These are phyloP conservation scores for Pitta sordida DNA, from an alignment of 2,113 vertebrate species.

Conservation along the genomic window DNA sequence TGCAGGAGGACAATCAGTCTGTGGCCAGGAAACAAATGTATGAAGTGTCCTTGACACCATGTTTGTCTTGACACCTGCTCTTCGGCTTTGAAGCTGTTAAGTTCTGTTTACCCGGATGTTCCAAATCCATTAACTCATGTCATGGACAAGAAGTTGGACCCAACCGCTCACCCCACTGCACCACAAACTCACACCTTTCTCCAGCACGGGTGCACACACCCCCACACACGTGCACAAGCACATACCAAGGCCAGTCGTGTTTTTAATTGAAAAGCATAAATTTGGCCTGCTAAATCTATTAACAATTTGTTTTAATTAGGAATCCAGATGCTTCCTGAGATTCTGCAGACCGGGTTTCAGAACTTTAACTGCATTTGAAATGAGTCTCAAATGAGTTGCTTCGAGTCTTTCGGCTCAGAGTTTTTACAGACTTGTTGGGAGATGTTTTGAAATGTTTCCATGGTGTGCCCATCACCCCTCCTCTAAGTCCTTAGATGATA, in stretches of 20 bases:
- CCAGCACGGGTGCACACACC: neutral
- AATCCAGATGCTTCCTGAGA: conserved; percentile 81
- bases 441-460: conserved; percentile 23
- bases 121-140: neutral
- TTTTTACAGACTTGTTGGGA: conserved; percentile 68
- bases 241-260: neutral
- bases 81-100: neutral
- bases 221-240: neutral
- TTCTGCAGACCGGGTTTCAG: conserved; percentile 74
- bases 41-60: neutral
- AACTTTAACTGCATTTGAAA: conserved; percentile 75
- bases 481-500: neutral
- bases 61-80: neutral
- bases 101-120: neutral
- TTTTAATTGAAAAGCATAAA: conserved; percentile 78
- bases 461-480: neutral
- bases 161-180: neutral
- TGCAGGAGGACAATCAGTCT: neutral
- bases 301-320: conserved; percentile 81
- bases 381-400: conserved; percentile 75
- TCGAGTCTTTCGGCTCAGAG: conserved; percentile 64
- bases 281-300: conserved; percentile 82
- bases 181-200: neutral
- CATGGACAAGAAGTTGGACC: neutral
- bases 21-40: neutral